These are phyloP conservation scores for Acanthopagrus latus DNA, from an alignment of 2,797 vertebrate species.

Conservation along the genomic window DNA sequence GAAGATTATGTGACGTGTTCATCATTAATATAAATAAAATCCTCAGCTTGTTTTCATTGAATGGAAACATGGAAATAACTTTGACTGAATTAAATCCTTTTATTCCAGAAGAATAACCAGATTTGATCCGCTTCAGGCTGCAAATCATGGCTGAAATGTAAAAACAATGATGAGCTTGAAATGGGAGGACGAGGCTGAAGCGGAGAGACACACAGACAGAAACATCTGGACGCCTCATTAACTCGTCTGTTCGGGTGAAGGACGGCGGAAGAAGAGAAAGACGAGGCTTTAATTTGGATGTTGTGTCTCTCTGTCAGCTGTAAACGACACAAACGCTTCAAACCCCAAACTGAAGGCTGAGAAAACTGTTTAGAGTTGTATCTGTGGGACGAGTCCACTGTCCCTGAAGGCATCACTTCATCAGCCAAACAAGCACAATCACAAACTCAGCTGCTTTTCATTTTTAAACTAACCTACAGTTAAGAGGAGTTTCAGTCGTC, in stretches of 20 bases:
- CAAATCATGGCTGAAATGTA: conserved; percentile 44
- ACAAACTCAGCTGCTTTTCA: background rate
- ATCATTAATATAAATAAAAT: background rate
- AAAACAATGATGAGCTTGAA: conserved; percentile 50
- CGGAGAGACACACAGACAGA: background rate
- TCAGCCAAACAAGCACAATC: background rate
- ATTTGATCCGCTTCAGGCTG: conserved; percentile 13
- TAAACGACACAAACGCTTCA: no score
- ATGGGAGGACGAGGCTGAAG: conserved; percentile 49
- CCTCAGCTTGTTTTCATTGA: background rate
- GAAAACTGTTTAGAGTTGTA: no score
- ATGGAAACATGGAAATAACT: background rate
- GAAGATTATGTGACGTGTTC: accelerated
- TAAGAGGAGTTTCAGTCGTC: background rate
- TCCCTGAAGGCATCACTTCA: conserved; percentile 5
- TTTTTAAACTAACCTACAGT: background rate
- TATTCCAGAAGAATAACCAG: background rate
- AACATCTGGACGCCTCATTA: background rate
- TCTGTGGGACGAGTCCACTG: background rate
- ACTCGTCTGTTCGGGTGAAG: background rate
- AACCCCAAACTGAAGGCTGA: no score
- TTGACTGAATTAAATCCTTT: background rate
- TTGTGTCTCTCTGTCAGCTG: no score
- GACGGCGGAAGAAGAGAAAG: background rate
- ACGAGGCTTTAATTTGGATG: background rate